Percentiles rank a stretch among this genome's conserved stretches.
Conservation (phyloP, 2,113 vertebrate genomes). For the Myiagra hebetior region DNA sequence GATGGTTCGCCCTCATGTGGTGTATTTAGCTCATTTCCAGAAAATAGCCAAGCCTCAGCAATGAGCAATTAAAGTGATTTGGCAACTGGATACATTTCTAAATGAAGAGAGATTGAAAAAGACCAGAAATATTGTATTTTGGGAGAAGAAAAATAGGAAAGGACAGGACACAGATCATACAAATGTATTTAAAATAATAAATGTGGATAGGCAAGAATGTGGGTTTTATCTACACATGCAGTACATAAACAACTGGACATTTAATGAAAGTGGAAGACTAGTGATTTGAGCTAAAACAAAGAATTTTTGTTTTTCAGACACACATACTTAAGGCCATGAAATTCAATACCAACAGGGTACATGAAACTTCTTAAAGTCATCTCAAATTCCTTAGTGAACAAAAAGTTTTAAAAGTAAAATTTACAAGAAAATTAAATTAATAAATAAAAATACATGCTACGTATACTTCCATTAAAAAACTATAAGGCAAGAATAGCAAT, state of each 20-base stretch:
- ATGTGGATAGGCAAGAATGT: not conserved
- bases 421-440: not conserved
- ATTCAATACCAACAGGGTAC: not conserved
- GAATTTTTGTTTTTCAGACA: not conserved
- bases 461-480: not conserved
- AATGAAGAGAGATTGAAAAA: not conserved
- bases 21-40: conserved; percentile 27
- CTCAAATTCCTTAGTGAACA: not conserved
- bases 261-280: not conserved
- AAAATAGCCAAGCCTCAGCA: not conserved
- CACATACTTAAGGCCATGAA: not conserved
- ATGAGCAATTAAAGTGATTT: not conserved
- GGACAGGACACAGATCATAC: not conserved
- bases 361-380: not conserved
- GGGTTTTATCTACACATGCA: not conserved
- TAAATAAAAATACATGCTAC: not conserved
- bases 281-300: not conserved
- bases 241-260: not conserved
- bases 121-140: not conserved
- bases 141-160: not conserved
- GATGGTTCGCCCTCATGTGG: conserved; percentile 54
- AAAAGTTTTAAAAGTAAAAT: not conserved
- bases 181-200: not conserved
- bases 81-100: not conserved
- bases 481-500: not conserved